These are phyloP conservation scores for Sinodicranocentrus sp. DNA, from an alignment of 2,888 invertebrate species.

Conservation along the genomic window DNA sequence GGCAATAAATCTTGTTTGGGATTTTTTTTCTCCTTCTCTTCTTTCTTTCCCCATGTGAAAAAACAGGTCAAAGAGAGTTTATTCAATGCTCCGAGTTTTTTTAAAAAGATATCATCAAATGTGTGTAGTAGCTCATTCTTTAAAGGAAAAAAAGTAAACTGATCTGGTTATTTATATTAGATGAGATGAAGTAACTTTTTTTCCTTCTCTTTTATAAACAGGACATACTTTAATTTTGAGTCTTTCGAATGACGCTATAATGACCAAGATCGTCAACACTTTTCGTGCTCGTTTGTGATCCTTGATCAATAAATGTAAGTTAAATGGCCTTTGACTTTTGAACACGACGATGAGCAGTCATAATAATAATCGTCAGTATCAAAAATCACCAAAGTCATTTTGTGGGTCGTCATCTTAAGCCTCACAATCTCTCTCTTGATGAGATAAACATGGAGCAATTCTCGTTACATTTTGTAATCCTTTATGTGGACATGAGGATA, in stretches of 20 bases:
- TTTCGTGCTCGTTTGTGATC: slow-evolving; percentile 1
- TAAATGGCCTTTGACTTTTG: slow-evolving; percentile 23
- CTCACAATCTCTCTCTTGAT: too few species aligned
- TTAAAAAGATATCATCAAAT: not conserved
- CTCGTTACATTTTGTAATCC: too few species aligned
- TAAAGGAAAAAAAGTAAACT: slow-evolving; percentile 6
- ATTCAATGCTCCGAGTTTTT: not conserved
- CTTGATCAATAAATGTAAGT: slow-evolving; percentile 23
- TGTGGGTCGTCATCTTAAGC: slow-evolving; percentile 3
- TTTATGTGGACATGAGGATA: not conserved
- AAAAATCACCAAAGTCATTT: not conserved
- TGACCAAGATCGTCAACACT: slow-evolving; percentile 21
- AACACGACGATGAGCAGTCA: not conserved
- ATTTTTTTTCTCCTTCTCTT: slow-evolving; percentile 10
- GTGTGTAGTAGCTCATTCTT: not conserved
- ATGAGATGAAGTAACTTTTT: not conserved
- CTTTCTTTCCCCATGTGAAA: too few species aligned
- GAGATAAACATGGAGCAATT: too few species aligned
- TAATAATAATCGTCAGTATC: not conserved
- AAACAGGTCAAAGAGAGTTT: slow-evolving; percentile 42
- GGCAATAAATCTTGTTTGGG: slow-evolving; percentile 37
- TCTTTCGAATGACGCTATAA: not conserved
- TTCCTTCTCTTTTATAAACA: slow-evolving; percentile 2
- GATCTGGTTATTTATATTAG: slow-evolving; percentile 15
- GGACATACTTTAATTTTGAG: not conserved